These are phyloP conservation scores for Odontothrips loti DNA, from an alignment of 2,888 invertebrate species.

Conservation along the genomic window DNA sequence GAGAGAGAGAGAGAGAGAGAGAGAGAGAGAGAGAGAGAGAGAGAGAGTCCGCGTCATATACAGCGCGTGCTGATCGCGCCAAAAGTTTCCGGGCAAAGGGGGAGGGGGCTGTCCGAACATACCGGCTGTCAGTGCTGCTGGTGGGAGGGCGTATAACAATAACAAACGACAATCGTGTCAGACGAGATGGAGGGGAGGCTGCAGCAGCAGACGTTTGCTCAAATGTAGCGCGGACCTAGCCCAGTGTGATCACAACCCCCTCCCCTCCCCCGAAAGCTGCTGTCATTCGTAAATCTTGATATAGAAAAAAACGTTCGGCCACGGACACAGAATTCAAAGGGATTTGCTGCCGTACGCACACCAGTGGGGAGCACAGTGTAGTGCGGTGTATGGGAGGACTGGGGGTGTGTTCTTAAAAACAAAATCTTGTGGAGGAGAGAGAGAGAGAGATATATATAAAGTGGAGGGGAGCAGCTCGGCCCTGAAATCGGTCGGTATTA, in stretches of 20 bases:
- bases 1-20: background rate
- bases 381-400: too few relatives aligned
- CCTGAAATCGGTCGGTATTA: background rate
- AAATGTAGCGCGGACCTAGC: background rate
- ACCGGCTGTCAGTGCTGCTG: background rate
- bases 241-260: background rate
- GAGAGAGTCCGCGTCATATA: too few relatives aligned
- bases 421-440: too few relatives aligned
- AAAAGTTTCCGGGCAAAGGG: background rate
- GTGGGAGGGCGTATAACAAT: background rate
- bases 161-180: constrained; percentile 7
- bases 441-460: too few relatives aligned
- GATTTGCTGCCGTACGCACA: background rate
- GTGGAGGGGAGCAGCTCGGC: background rate
- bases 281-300: constrained; percentile 8
- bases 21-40: background rate
- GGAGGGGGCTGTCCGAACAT: background rate
- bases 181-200: background rate
- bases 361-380: background rate
- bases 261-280: background rate
- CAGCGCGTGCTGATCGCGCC: background rate
- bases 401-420: too few relatives aligned
- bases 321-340: background rate
- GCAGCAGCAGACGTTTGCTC: too few relatives aligned
- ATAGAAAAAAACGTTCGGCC: background rate